A percentile compares a stretch with the other conserved stretches of the same genome.
These are phyloP conservation scores for Picathartes gymnocephalus DNA, from an alignment of 2,113 vertebrate species.

Conservation along the genomic window DNA sequence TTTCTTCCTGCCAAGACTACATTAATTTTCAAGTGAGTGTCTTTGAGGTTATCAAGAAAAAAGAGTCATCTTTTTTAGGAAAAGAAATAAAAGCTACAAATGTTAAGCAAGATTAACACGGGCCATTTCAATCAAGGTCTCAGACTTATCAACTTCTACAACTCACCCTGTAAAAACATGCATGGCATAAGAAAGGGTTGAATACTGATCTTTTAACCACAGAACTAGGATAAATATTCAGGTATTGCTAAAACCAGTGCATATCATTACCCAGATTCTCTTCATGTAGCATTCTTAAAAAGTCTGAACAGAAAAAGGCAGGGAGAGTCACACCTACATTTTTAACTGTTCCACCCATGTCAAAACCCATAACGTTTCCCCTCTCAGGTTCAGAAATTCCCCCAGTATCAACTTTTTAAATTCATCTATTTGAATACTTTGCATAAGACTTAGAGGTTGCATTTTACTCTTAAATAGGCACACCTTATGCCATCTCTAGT, in stretches of 20 bases:
- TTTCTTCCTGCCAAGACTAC: neutral
- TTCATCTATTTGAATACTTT: neutral
- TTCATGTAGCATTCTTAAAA: neutral
- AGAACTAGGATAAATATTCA: neutral
- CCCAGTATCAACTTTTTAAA: neutral
- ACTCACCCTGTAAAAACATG: neutral
- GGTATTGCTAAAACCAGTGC: neutral
- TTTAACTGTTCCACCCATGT: neutral
- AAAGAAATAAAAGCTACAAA: slow-evolving; percentile 19
- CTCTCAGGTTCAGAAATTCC: neutral
- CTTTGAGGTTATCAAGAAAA: neutral
- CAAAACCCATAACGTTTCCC: neutral
- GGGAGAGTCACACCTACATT: neutral
- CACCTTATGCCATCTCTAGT: neutral
- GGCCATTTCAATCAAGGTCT: neutral
- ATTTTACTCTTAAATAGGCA: neutral
- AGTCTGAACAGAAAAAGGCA: neutral
- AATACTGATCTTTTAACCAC: neutral
- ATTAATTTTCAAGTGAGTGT: neutral
- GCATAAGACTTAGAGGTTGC: neutral
- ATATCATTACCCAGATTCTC: neutral
- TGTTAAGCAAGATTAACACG: neutral
- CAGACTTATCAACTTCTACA: neutral
- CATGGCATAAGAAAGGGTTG: neutral
- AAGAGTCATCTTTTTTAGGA: neutral